A percentile compares a stretch with the other conserved stretches of the same genome.
These are phyloP conservation scores for roundworm (Caenorhabditis elegans) DNA, from an alignment of 1,140 invertebrate genomes.

Conservation along the genomic window DNA sequence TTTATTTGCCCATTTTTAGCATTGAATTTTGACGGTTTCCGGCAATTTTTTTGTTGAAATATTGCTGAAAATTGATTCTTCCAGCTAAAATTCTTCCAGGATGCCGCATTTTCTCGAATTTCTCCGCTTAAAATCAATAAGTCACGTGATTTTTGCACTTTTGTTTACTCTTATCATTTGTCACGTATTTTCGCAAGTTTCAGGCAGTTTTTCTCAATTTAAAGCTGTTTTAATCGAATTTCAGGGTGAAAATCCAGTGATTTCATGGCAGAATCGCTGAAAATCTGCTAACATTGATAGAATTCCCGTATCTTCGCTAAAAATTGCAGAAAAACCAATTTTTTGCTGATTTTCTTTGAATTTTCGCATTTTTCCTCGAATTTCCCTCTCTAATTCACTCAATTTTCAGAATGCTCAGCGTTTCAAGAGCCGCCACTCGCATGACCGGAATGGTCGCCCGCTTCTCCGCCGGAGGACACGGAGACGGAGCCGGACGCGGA, in stretches of 20 bases:
- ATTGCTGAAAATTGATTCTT: not conserved
- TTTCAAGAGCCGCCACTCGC: not conserved
- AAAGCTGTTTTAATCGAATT: too few relatives aligned
- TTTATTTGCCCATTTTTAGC: not conserved
- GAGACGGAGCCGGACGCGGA: conserved; percentile 32
- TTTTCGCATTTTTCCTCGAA: not conserved
- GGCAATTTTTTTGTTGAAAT: not conserved
- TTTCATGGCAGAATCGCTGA: too few relatives aligned
- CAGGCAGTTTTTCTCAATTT: too few relatives aligned
- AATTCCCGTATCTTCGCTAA: too few relatives aligned
- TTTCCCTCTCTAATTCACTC: not conserved
- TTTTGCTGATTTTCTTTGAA: not conserved
- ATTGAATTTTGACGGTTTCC: not conserved
- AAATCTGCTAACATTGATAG: too few relatives aligned
- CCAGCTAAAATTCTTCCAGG: too few relatives aligned
- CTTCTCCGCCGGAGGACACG: conserved; percentile 12
- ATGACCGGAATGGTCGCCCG: not conserved
- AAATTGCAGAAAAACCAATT: too few relatives aligned
- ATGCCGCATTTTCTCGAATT: too few relatives aligned
- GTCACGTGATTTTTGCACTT: not conserved
- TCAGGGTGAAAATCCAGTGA: too few relatives aligned
- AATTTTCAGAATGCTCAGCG: conserved; percentile 14
- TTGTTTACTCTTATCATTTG: too few relatives aligned
- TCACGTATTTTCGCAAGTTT: too few relatives aligned
- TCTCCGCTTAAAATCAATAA: conserved; percentile 9